Percentiles rank a stretch among this genome's conserved stretches.
These are phyloP conservation scores for Toxotes lorentzi DNA, from an alignment of 2,797 vertebrate genomes.

Conservation along the genomic window DNA sequence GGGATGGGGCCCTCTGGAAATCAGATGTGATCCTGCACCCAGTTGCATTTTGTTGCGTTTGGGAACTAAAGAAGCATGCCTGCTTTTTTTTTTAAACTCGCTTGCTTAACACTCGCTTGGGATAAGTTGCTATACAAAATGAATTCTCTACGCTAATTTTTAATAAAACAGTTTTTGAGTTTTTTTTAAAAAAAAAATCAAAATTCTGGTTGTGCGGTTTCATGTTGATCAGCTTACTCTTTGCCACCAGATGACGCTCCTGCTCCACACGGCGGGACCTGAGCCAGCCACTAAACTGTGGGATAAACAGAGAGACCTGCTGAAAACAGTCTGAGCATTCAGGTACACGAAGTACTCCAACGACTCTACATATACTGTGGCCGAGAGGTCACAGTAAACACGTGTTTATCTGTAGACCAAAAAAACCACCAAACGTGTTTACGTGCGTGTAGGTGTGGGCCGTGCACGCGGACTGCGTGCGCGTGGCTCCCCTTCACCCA, in stretches of 20 bases:
- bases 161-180: too few species aligned
- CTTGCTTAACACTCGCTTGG: not conserved
- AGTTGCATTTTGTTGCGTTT: constrained; percentile 15
- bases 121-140: not conserved
- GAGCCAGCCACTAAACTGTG: not conserved
- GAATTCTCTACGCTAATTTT: not conserved
- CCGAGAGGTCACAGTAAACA: not conserved
- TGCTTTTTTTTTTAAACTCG: not conserved
- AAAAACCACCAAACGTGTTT: not conserved
- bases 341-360: not conserved
- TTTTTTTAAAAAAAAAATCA: not conserved
- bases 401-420: not conserved
- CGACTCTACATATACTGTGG: not conserved
- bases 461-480: not conserved
- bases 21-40: constrained; percentile 22
- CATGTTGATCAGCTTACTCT: not conserved
- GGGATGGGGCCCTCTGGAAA: constrained; percentile 49
- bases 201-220: not conserved
- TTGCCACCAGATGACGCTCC: constrained; percentile 79
- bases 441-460: not conserved
- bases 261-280: constrained; percentile 39
- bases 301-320: constrained; percentile 9
- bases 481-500: not conserved
- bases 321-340: not conserved
- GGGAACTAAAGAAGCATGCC: not conserved